Evolutionary conservation across 2,888 invertebrate genomes (phyloP).

Genomic region (Argyresthia goedartella): DNA sequence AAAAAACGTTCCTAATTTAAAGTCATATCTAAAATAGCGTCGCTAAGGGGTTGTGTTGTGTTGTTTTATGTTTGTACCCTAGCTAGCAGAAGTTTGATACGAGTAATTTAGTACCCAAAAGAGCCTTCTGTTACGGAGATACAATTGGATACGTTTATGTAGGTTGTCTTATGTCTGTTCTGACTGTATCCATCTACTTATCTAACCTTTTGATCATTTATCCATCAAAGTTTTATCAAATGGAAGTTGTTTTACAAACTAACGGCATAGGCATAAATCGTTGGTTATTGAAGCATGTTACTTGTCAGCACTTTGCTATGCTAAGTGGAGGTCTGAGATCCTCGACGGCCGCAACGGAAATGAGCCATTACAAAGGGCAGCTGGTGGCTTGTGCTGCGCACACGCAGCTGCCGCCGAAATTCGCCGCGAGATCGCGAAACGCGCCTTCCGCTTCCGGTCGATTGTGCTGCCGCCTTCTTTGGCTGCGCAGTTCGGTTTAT

Average conservation of each 20-base stretch:
- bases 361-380: conserved; percentile 56
- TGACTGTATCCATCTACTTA: too few relatives aligned
- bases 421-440: conserved; percentile 66
- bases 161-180: too few relatives aligned
- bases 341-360: conserved; percentile 32
- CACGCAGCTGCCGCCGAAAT: conserved; percentile 62
- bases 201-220: too few relatives aligned
- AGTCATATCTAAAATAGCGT: background rate
- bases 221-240: too few relatives aligned
- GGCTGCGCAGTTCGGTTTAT: background rate
- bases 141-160: too few relatives aligned
- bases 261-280: background rate
- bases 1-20: background rate
- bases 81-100: too few relatives aligned
- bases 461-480: conserved; percentile 45
- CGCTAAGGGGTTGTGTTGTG: too few relatives aligned
- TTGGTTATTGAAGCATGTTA: background rate
- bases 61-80: too few relatives aligned
- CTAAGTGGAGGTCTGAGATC: background rate
- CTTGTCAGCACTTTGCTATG: background rate
- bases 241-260: too few relatives aligned
- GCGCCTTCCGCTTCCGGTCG: conserved; percentile 66
- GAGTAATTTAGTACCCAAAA: too few relatives aligned
- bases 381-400: conserved; percentile 34
- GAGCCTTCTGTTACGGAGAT: too few relatives aligned